These are phyloP conservation scores for Campoplex nolae DNA, from an alignment of 2,888 invertebrate genomes.

Conservation along the genomic window DNA sequence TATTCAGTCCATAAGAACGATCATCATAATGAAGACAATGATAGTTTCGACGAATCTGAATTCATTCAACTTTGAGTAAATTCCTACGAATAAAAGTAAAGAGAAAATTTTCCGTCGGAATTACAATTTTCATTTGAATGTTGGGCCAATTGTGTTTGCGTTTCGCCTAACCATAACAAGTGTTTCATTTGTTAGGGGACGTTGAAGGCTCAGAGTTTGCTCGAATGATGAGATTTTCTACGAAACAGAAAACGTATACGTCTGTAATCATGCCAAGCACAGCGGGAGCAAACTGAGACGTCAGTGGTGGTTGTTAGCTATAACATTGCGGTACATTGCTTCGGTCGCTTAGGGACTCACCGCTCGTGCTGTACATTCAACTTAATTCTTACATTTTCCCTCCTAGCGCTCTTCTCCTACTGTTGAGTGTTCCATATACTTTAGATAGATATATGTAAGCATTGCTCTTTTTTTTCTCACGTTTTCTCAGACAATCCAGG, in stretches of 20 bases:
- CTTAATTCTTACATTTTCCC: constrained; percentile 66
- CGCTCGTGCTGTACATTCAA: constrained; percentile 61
- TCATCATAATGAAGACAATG: background rate
- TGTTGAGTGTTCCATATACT: constrained; percentile 23
- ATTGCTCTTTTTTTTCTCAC: constrained; percentile 55
- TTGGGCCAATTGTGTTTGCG: constrained; percentile 46
- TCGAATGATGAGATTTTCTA: constrained; percentile 33
- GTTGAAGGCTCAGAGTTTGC: constrained; percentile 28
- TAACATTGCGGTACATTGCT: constrained; percentile 61
- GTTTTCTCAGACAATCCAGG: constrained; percentile 72
- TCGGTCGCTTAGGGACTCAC: constrained; percentile 62
- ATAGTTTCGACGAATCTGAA: background rate
- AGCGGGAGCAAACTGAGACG: constrained; percentile 29
- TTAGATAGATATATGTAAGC: constrained; percentile 22
- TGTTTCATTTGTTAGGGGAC: constrained; percentile 57
- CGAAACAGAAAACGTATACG: constrained; percentile 45
- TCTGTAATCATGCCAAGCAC: constrained; percentile 52
- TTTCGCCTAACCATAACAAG: constrained; percentile 57
- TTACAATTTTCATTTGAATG: constrained; percentile 31
- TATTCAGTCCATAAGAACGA: background rate
- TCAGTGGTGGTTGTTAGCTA: constrained; percentile 44
- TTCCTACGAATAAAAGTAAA: constrained; percentile 15
- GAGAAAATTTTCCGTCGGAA: constrained; percentile 16
- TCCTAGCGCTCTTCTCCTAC: constrained; percentile 37
- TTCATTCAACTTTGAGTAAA: constrained; percentile 4